Conservation (phyloP, 2,113 vertebrate species). For the Cephalophus harveyi region DNA sequence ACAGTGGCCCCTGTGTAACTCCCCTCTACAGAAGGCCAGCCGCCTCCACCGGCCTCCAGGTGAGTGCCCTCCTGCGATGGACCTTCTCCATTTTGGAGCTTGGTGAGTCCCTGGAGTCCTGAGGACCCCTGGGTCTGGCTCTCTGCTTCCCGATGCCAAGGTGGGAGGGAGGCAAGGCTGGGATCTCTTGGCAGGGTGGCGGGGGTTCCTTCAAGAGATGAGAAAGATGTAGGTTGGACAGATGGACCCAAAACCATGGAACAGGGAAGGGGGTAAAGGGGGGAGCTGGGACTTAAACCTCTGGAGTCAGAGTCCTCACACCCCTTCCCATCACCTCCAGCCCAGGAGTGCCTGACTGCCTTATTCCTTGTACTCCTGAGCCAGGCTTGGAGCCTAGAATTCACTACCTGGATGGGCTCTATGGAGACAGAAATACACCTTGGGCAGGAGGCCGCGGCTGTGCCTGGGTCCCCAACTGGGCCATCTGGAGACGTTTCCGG, state of each 20-base stretch:
- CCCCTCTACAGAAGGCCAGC: too few species aligned
- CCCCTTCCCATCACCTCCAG: neutral
- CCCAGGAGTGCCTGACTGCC: neutral
- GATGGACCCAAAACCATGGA: neutral
- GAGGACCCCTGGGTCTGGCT: neutral
- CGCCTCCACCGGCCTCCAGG: neutral
- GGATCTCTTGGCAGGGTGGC: neutral
- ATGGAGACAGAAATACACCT: slow-evolving; percentile 83
- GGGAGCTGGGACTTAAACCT: neutral
- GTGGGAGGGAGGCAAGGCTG: neutral
- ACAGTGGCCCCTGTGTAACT: accelerated
- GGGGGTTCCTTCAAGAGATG: neutral
- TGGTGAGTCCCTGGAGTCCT: neutral
- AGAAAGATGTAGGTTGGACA: neutral
- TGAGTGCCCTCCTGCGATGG: neutral
- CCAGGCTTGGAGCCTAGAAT: slow-evolving; percentile 78
- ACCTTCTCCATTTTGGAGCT: slow-evolving; percentile 49
- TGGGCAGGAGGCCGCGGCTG: slow-evolving; percentile 74
- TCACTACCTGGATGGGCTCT: slow-evolving; percentile 84
- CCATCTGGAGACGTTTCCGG: slow-evolving; percentile 78
- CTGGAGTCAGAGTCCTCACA: neutral
- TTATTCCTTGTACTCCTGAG: slow-evolving; percentile 76
- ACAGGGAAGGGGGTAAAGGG: accelerated
- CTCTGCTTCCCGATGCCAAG: neutral
- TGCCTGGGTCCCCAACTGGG: slow-evolving; percentile 79